A percentile compares a stretch with the other conserved stretches of the same genome.
phyloP scores from a whole-genome alignment of 2,888 invertebrate genomes.

The Cryptocephalus primarius region DNA sequence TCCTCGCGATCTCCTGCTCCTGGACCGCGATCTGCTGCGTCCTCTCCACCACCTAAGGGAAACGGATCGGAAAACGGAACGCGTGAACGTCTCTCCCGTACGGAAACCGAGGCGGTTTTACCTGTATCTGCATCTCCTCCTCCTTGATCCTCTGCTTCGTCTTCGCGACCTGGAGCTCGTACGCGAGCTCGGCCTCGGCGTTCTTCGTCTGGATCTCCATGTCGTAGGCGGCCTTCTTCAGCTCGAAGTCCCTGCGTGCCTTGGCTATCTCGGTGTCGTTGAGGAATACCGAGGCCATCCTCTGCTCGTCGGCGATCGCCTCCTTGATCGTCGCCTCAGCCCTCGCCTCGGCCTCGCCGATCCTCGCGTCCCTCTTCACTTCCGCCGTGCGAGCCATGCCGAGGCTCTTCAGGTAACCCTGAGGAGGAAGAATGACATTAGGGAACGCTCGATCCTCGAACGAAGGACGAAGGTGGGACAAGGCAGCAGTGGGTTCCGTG shows the following conservation, averaged over 20 bases:
- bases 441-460: too few species aligned
- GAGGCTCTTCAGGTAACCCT: conserved; percentile 88
- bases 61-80: neutral
- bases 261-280: conserved; percentile 98
- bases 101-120: conserved; percentile 1
- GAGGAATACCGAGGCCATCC: conserved; percentile 86
- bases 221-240: conserved; percentile 95
- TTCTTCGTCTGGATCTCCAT: conserved; percentile 91
- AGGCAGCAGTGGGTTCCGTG: neutral
- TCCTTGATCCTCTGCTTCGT: conserved; percentile 86
- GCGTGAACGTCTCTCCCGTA: too few species aligned
- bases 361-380: conserved; percentile 90
- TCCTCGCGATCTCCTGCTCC: conserved; percentile 89
- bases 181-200: conserved; percentile 91
- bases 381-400: conserved; percentile 93
- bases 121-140: conserved; percentile 91
- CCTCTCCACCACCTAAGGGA: conserved; percentile 27
- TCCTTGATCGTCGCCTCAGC: conserved; percentile 88
- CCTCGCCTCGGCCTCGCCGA: conserved; percentile 93
- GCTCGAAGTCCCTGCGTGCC: conserved; percentile 90
- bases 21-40: conserved; percentile 87
- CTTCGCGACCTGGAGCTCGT: conserved; percentile 88
- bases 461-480: too few species aligned
- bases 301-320: conserved; percentile 91
- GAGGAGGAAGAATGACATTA: conserved; percentile 3